These are phyloP conservation scores for Cherax destructor DNA, from an alignment of 1,140 invertebrate genomes.

Conservation along the genomic window DNA sequence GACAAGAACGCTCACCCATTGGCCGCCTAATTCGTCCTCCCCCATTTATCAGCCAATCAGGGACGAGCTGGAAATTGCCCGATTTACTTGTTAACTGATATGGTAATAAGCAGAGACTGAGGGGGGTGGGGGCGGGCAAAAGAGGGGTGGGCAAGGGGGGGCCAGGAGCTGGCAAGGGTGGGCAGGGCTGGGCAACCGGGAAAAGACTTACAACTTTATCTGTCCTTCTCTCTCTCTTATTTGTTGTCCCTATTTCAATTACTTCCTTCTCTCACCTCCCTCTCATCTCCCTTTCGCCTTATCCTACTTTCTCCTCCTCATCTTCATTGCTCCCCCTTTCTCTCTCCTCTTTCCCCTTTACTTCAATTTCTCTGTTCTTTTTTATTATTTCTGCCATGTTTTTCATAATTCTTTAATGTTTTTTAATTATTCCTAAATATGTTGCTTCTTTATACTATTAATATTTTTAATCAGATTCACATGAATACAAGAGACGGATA, in stretches of 20 bases:
- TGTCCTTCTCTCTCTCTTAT: constrained; percentile 4
- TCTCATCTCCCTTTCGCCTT: neutral
- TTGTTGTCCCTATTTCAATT: neutral
- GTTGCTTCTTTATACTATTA: no score
- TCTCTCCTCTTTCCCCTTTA: neutral
- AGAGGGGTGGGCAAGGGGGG: no score
- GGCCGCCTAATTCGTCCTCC: constrained; percentile 60
- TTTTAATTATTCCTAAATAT: no score
- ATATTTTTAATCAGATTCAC: no score
- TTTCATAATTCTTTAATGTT: no score
- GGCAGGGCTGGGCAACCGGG: no score
- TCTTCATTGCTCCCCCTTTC: neutral
- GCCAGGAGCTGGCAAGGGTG: no score
- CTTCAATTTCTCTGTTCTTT: constrained; percentile 13
- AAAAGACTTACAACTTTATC: no score
- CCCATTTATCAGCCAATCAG: constrained; percentile 68
- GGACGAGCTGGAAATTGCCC: constrained; percentile 65
- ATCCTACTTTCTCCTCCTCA: no score
- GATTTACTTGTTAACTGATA: constrained; percentile 67
- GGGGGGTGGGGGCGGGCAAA: neutral
- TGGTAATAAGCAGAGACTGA: constrained; percentile 42
- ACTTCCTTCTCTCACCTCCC: no score
- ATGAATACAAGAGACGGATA: no score
- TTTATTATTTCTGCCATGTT: no score
- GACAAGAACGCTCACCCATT: constrained; percentile 57